Base-by-base conservation (phyloP, 2,797 vertebrate genomes). In the Myripristis jacobus region DNA sequence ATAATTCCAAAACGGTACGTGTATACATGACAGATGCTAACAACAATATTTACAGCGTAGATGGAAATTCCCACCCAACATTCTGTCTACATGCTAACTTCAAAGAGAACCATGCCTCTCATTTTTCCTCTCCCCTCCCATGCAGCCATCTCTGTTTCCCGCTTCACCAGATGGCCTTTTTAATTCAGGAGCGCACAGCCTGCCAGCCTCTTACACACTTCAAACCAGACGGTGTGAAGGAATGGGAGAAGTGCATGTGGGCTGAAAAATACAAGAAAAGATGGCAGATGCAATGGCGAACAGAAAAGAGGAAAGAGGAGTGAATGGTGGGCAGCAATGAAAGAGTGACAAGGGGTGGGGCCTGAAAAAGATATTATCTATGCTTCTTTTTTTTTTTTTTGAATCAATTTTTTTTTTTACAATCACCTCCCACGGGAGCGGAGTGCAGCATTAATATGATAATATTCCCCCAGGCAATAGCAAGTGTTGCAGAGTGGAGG, bases 91-190 rank as follows among this genome's bases (percentile, higher is more conserved):
- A 75, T n/a, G 47, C 58, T 75, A 79, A 81, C 80, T 85, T 89
- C 82, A 89, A 87, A 87, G 77, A 67, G 68, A 76, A 62, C 71
- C 36, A 41, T 61, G 76, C 77, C 58, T 79, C 67, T 80, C 59
- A 51, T 82, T 84, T 11, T 66, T 59, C 66, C 75, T 65, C 58
- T 79, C 82, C 77, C 73, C 80, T 86, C 83, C 84, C 77, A 74
- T 85, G 79, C 79, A 75, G 51, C 70, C 78, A 70, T 83, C 82
- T 70, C 74, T 57, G 75, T 84, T 86, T 91, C 85, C 81, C 68
- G 81, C 88, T 87, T 83, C 87, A 86, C 79, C 93, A 93, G 92
- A 93, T 92, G 91, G 92, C 85, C 89, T 92, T 91, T 93, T 92
- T 88, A 93, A 93, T 91, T 92, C 90, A 88, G 87, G 78, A 88